Percentiles rank a stretch among this genome's conserved stretches.
These are phyloP conservation scores for Mesochorus sp. DNA, from an alignment of 2,888 invertebrate species.

Conservation along the genomic window DNA sequence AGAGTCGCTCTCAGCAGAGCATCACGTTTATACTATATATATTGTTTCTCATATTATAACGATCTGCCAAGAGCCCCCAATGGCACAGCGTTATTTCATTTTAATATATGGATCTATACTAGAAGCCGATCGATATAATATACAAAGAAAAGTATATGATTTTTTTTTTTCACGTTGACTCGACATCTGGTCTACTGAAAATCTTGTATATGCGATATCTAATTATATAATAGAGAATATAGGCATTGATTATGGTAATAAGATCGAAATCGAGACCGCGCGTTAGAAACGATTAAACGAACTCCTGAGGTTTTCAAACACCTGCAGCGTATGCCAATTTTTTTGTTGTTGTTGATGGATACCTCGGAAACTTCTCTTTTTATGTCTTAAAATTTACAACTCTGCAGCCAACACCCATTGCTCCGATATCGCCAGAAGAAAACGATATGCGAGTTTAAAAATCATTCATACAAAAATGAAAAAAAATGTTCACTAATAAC, in stretches of 20 bases:
- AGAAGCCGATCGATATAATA: too few relatives aligned
- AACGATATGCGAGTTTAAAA: too few relatives aligned
- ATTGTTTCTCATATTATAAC: constrained; percentile 32
- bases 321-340: constrained; percentile 12
- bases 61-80: neutral
- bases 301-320: constrained; percentile 14
- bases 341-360: neutral
- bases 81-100: too few relatives aligned
- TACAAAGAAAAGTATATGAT: too few relatives aligned
- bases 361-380: too few relatives aligned
- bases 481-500: neutral
- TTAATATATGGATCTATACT: too few relatives aligned
- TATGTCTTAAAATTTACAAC: too few relatives aligned
- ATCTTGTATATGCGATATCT: too few relatives aligned
- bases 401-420: too few relatives aligned
- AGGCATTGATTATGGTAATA: constrained; percentile 58
- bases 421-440: too few relatives aligned
- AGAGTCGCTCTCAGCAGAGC: constrained; percentile 48
- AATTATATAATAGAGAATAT: constrained; percentile 34
- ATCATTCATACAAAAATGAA: neutral
- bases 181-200: too few relatives aligned
- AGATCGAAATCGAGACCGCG: constrained; percentile 47
- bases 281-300: neutral
- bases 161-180: neutral
- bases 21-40: constrained; percentile 22